phyloP scores from a whole-genome alignment of 2,113 vertebrate species.

The Antechinus flavipes region DNA sequence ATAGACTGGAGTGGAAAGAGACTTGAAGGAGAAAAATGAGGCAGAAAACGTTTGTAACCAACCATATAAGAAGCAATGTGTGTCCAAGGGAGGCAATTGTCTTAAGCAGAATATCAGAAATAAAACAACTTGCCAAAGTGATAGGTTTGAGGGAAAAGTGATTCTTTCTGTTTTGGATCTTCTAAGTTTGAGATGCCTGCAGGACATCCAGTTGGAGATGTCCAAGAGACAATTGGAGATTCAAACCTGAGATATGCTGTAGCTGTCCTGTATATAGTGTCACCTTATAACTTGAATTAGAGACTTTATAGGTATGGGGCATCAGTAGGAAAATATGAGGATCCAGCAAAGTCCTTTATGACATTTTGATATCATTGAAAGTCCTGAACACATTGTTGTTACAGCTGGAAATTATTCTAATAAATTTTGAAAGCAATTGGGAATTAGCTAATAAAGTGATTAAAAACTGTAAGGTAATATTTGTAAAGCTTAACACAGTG shows the following conservation, averaged over 20 bases:
- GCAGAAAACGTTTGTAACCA: background rate
- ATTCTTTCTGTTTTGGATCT: background rate
- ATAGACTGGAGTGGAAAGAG: background rate
- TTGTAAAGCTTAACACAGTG: background rate
- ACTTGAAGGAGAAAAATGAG: no score
- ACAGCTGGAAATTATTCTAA: background rate
- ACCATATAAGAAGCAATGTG: background rate
- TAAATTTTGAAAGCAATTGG: background rate
- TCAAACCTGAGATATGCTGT: background rate
- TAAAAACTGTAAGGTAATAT: background rate
- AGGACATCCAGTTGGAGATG: background rate
- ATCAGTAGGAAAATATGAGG: background rate
- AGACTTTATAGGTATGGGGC: background rate
- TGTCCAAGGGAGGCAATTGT: background rate
- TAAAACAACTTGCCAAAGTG: background rate
- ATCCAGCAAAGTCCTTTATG: background rate
- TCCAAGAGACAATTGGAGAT: background rate
- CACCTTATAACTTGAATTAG: background rate
- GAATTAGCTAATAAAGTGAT: background rate
- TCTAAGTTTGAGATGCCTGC: background rate
- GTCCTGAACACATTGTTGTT: background rate
- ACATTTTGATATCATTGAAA: background rate
- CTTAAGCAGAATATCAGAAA: background rate
- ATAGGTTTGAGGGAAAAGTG: background rate
- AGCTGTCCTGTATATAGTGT: background rate